Evolutionary conservation across 2,113 vertebrate genomes (phyloP).

Genomic region (Delphinapterus leucas): DNA sequence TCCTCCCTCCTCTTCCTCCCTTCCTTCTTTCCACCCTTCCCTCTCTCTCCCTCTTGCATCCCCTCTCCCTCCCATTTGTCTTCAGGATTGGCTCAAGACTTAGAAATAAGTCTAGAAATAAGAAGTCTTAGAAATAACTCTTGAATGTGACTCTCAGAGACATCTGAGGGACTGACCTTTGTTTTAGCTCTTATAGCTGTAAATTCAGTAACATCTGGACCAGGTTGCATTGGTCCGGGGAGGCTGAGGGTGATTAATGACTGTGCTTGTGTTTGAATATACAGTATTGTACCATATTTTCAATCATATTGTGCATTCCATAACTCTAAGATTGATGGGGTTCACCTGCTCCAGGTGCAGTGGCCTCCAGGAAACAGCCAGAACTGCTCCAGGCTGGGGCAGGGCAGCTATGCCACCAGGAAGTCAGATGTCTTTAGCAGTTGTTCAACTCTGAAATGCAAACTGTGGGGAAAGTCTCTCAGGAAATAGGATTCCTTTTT

Average conservation of each 20-base stretch:
- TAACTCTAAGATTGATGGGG: not conserved
- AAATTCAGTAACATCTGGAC: not conserved
- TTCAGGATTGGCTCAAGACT: not conserved
- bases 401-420: not conserved
- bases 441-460: not conserved
- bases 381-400: not conserved
- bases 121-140: not conserved
- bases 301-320: not conserved
- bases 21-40: no score
- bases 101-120: not conserved
- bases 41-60: fast-evolving
- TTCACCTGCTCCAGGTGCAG: not conserved
- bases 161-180: not conserved
- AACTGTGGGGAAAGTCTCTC: not conserved
- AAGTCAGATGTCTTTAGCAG: not conserved
- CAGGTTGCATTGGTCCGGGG: not conserved
- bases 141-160: not conserved
- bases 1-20: fast-evolving
- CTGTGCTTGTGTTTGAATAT: not conserved
- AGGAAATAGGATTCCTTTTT: not conserved
- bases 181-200: not conserved
- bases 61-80: not conserved
- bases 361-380: not conserved
- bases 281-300: not conserved
- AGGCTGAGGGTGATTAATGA: slow-evolving; percentile 34